Conservation (phyloP, 1,140 invertebrate genomes). For the Anagrus nilaparvatae region DNA sequence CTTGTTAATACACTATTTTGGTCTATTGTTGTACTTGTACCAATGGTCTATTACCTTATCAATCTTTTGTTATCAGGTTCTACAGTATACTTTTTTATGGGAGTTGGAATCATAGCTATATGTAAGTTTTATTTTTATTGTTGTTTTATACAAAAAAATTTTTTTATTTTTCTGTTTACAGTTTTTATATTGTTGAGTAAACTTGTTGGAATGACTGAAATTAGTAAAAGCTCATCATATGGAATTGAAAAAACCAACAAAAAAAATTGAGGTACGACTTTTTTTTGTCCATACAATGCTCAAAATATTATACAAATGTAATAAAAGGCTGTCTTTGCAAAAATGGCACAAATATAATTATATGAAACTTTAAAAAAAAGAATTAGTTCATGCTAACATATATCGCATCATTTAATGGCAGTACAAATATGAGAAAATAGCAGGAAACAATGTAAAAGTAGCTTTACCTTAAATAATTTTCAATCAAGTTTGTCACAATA, state of each 20-base stretch:
- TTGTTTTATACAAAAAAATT: slow-evolving; percentile 1
- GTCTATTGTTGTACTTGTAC: slow-evolving; percentile 57
- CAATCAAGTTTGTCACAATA: too few relatives aligned
- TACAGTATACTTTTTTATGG: slow-evolving; percentile 59
- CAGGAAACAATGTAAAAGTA: too few relatives aligned
- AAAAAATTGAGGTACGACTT: slow-evolving; percentile 22
- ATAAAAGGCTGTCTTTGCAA: too few relatives aligned
- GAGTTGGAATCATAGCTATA: slow-evolving; percentile 51
- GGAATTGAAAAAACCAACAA: slow-evolving; percentile 41
- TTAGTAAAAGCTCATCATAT: slow-evolving; percentile 75
- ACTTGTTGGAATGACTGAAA: slow-evolving; percentile 73
- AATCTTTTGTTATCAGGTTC: slow-evolving; percentile 61
- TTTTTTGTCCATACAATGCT: slow-evolving; percentile 7
- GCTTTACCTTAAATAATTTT: too few relatives aligned
- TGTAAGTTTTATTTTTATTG: slow-evolving; percentile 51
- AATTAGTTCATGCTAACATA: too few relatives aligned
- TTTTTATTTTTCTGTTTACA: slow-evolving; percentile 41
- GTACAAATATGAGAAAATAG: too few relatives aligned
- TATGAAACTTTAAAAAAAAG: too few relatives aligned
- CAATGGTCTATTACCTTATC: slow-evolving; percentile 59
- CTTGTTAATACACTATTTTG: slow-evolving; percentile 63
- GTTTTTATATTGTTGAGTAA: slow-evolving; percentile 68
- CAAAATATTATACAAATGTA: slow-evolving; percentile 4
- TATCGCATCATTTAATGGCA: too few relatives aligned
- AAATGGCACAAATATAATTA: too few relatives aligned